Base-by-base conservation (phyloP, 2,113 vertebrate genomes). In the Arizona elegans region DNA sequence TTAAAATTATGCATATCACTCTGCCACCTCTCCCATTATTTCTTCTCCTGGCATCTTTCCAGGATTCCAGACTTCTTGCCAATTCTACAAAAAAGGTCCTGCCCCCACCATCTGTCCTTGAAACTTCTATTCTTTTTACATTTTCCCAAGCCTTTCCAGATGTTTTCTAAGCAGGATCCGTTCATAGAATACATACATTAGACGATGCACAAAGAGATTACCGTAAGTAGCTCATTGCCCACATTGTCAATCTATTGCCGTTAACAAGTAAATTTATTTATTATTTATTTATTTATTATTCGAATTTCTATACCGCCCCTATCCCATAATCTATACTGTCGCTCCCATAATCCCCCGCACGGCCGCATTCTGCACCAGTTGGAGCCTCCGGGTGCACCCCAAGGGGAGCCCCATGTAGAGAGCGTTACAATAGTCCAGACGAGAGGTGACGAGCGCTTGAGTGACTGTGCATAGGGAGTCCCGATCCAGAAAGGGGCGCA, bases 191-290 rank as follows among this genome's bases (percentile, higher is more conserved):
- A 0, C 5, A 86, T 1, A 87, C 0, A 43, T 21, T 11, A 93
- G 43, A 5, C 6, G 0, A 0, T 88, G 5, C 7, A 43, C 7
- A 2, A 65, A 24, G 19, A 8, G 17, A 13, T 0, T 89, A 24
- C 52, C 23, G 24, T 91, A 17, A 87, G 17, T 3, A 91, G 1
- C 8, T 24, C 12, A 0, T 0, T 59, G 90, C 2, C 2, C 75
- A 88, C 52, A 24, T 55, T 56, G 23, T 81, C 21, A 38, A 13
- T 85, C 9, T 5, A n/a, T 24, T 56, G 24, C 24, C 7, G 26
- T 23, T 56, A 50, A 92, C 52, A 56, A 85, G 15, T 0, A 81
- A 70, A n/a, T n/a, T n/a, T n/a, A n/a, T n/a, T n/a, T n/a, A n/a
- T n/a, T n/a, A n/a, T n/a, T n/a, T n/a, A n/a, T n/a, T n/a, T n/a